A percentile compares a stretch with the other conserved stretches of the same genome.
These are phyloP conservation scores for Acrobasis consociella DNA, from an alignment of 2,888 invertebrate genomes.

Conservation along the genomic window DNA sequence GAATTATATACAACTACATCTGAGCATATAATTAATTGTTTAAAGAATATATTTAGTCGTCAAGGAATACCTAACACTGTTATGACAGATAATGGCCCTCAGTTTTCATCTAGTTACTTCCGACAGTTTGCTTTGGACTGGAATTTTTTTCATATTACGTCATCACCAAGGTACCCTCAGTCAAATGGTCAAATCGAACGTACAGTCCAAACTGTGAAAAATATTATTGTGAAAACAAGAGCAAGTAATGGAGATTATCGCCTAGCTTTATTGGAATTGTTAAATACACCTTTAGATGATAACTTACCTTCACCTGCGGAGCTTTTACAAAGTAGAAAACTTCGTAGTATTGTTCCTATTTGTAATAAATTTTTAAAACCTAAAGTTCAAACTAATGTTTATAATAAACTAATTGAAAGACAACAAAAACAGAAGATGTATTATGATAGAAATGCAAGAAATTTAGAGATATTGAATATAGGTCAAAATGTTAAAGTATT, in stretches of 20 bases:
- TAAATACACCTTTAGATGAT: not conserved
- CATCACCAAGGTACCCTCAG: slow-evolving; percentile 32
- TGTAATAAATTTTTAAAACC: not conserved
- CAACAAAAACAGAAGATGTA: not conserved
- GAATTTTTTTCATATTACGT: slow-evolving; percentile 23
- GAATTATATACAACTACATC: slow-evolving; percentile 13
- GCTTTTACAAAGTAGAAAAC: slow-evolving; percentile 4
- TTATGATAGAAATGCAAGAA: slow-evolving; percentile 4
- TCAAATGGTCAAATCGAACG: slow-evolving; percentile 32
- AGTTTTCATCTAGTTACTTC: slow-evolving; percentile 28
- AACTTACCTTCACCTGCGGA: not conserved
- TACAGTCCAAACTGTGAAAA: slow-evolving; percentile 31
- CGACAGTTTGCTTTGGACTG: slow-evolving; percentile 27
- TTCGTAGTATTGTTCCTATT: not conserved
- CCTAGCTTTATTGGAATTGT: not conserved
- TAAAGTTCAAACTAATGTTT: not conserved
- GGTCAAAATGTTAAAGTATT: not conserved
- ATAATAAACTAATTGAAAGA: slow-evolving; percentile 1
- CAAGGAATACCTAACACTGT: slow-evolving; percentile 32
- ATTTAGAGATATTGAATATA: not conserved
- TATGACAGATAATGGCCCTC: slow-evolving; percentile 31
- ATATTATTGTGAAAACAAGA: slow-evolving; percentile 29
- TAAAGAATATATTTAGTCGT: slow-evolving; percentile 32
- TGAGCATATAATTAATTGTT: slow-evolving; percentile 24
- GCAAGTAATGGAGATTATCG: not conserved